Evolutionary conservation across 2,888 invertebrate species (phyloP).

Genomic region (Epistrophe grossulariae): DNA sequence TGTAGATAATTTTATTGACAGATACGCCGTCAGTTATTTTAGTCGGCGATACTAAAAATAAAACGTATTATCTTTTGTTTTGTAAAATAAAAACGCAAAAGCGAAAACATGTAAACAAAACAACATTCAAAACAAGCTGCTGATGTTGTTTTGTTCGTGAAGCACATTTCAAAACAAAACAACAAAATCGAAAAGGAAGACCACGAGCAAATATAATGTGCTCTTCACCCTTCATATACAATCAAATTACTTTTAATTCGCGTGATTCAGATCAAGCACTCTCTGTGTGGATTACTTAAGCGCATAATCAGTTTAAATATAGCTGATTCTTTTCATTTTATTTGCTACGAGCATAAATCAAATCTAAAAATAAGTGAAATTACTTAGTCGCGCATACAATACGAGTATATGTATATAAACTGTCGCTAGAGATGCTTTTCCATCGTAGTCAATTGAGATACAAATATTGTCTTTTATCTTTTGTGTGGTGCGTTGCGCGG

Average conservation of each 20-base stretch:
- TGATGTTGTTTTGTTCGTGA: background rate
- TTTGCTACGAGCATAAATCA: constrained; percentile 65
- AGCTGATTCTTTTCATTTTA: constrained; percentile 16
- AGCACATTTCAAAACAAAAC: constrained; percentile 35
- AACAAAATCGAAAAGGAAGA: background rate
- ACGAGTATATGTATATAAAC: background rate
- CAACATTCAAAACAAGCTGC: constrained; percentile 36
- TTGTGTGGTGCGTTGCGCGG: constrained; percentile 35
- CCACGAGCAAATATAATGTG: constrained; percentile 21
- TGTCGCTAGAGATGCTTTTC: constrained; percentile 67
- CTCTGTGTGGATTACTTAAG: constrained; percentile 33
- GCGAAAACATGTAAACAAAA: constrained; percentile 41
- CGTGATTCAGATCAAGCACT: constrained; percentile 21
- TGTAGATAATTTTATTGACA: constrained; percentile 66
- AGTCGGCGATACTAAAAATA: constrained; percentile 60
- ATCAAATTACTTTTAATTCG: constrained; percentile 38
- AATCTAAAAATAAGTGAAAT: constrained; percentile 73
- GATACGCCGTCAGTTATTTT: constrained; percentile 61
- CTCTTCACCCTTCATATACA: background rate
- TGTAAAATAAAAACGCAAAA: constrained; percentile 59
- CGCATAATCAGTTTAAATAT: constrained; percentile 47
- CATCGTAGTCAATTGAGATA: constrained; percentile 67
- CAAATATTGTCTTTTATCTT: constrained; percentile 44
- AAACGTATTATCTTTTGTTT: constrained; percentile 59
- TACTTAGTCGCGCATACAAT: constrained; percentile 63